Percentiles rank a stretch among this genome's conserved stretches.
These are phyloP conservation scores for Agriopis leucophaearia DNA, from an alignment of 2,888 invertebrate species.

Conservation along the genomic window DNA sequence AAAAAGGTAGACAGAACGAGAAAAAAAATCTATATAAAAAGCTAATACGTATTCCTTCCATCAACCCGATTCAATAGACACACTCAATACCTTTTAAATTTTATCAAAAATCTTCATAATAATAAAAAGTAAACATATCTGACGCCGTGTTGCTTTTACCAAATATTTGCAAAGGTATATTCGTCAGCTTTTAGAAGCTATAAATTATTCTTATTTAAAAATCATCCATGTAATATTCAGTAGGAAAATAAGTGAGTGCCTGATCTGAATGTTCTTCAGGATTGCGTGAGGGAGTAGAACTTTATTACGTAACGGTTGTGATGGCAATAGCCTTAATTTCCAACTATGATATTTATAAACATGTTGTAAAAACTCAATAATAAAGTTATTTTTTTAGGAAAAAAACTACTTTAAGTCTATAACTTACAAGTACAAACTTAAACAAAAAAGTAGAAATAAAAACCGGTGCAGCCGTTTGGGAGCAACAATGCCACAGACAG, in stretches of 20 bases:
- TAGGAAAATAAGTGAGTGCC: slow-evolving; percentile 47
- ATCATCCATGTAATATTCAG: slow-evolving; percentile 49
- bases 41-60: too few relatives aligned
- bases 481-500: too few relatives aligned
- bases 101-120: neutral
- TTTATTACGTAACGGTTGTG: slow-evolving; percentile 2
- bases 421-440: too few relatives aligned
- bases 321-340: neutral
- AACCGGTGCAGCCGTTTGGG: too few relatives aligned
- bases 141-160: slow-evolving; percentile 24
- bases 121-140: slow-evolving; percentile 19
- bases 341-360: neutral
- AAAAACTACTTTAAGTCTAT: too few relatives aligned
- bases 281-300: slow-evolving; percentile 12
- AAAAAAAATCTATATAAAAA: too few relatives aligned
- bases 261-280: slow-evolving; percentile 45
- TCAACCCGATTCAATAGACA: neutral
- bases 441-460: too few relatives aligned
- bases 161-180: slow-evolving; percentile 19
- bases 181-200: slow-evolving; percentile 32
- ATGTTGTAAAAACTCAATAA: too few relatives aligned
- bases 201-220: slow-evolving; percentile 46
- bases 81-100: neutral
- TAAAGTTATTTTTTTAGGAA: too few relatives aligned
- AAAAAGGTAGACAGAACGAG: too few relatives aligned